Conservation (phyloP, 2,113 vertebrate species). For the Ranitomeya variabilis region DNA sequence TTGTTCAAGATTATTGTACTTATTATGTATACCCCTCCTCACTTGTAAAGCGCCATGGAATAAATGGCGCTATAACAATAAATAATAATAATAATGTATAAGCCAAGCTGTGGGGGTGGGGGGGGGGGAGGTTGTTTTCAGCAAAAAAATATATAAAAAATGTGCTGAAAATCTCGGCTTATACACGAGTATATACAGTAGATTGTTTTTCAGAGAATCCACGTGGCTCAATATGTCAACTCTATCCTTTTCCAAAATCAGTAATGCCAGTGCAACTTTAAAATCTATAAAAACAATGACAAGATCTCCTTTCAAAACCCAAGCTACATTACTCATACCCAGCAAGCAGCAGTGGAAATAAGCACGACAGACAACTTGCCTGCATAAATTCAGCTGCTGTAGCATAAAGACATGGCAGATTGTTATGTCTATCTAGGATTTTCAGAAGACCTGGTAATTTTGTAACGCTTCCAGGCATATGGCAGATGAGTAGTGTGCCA, state of each 20-base stretch:
- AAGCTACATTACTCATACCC: not conserved
- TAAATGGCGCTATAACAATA: too few relatives aligned
- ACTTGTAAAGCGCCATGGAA: too few relatives aligned
- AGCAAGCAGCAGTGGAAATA: not conserved
- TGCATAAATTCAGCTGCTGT: slow-evolving; percentile 40
- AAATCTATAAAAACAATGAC: not conserved
- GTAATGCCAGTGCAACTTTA: not conserved
- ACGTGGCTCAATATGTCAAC: too few relatives aligned
- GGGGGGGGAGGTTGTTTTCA: too few relatives aligned
- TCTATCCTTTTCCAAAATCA: not conserved
- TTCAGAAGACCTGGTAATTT: slow-evolving; percentile 7
- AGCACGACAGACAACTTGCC: not conserved
- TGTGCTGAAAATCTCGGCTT: too few relatives aligned
- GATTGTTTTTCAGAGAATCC: too few relatives aligned
- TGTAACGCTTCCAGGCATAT: slow-evolving; percentile 51
- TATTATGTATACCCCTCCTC: too few relatives aligned
- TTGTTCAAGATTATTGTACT: too few relatives aligned
- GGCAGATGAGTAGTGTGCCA: not conserved
- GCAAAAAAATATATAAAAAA: too few relatives aligned
- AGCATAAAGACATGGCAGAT: slow-evolving; percentile 46
- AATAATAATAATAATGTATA: too few relatives aligned
- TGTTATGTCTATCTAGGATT: slow-evolving; percentile 56
- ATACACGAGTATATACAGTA: too few relatives aligned
- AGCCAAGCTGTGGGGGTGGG: too few relatives aligned
- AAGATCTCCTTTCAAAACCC: not conserved